Conservation (phyloP, 2,797 vertebrate species). For the Danionella dracula region DNA sequence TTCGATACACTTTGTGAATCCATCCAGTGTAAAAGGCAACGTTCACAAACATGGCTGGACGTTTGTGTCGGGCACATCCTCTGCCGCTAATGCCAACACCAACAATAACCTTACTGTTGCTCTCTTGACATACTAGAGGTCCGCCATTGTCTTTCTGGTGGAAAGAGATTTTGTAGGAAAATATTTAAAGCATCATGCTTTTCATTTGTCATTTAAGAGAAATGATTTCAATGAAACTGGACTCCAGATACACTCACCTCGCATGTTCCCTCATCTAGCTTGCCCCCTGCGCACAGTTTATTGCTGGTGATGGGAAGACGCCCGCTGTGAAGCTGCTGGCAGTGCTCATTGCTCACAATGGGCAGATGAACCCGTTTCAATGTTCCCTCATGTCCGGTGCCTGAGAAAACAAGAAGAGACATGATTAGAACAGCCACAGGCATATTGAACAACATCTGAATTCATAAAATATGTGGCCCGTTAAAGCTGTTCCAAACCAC, state of each 20-base stretch:
- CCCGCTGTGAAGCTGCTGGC: conserved; percentile 82
- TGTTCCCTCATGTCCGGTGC: conserved; percentile 79
- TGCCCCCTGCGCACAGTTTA: conserved; percentile 91
- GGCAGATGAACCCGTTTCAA: conserved; percentile 82
- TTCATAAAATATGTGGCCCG: background rate
- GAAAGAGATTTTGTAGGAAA: background rate
- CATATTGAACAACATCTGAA: background rate
- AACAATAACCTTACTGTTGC: conserved; percentile 82
- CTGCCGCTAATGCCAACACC: conserved; percentile 93
- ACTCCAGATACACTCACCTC: conserved; percentile 80
- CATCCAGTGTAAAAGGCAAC: conserved; percentile 91
- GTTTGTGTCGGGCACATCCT: conserved; percentile 87
- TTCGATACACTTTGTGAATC: conserved; percentile 90
- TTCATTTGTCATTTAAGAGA: too few species aligned
- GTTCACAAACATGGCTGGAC: conserved; percentile 91
- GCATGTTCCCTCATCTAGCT: conserved; percentile 84
- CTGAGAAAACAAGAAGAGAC: conserved; percentile 57
- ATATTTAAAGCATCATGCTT: too few species aligned
- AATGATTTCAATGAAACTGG: too few species aligned
- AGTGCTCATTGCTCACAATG: conserved; percentile 82
- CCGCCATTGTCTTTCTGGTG: conserved; percentile 91
- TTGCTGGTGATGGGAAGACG: conserved; percentile 83
- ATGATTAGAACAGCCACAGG: background rate
- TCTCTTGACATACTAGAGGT: conserved; percentile 89
- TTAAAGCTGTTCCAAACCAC: background rate